These are phyloP conservation scores for Xenus cinereus DNA, from an alignment of 2,113 vertebrate species.

Conservation along the genomic window DNA sequence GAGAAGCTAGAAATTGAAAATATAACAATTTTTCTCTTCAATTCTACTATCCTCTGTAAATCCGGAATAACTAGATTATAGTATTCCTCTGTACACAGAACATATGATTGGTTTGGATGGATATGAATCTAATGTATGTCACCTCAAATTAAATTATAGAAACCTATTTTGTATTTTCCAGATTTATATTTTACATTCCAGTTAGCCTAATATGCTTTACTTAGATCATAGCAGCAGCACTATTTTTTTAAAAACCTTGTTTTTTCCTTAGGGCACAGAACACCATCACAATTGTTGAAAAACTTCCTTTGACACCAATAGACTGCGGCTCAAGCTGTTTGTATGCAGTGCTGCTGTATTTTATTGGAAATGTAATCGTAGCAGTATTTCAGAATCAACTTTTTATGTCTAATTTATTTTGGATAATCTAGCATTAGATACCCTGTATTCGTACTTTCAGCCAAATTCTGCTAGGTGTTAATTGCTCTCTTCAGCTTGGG, in stretches of 20 bases:
- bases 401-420: not conserved
- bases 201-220: not conserved
- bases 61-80: not conserved
- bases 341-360: not conserved
- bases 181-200: not conserved
- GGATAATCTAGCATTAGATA: not conserved
- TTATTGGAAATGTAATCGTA: not conserved
- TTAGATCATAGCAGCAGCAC: not conserved
- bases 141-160: not conserved
- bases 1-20: not conserved
- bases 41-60: not conserved
- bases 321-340: not conserved
- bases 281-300: not conserved
- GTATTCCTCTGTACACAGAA: not conserved
- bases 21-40: not conserved
- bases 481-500: not conserved
- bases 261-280: not conserved
- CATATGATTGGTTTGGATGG: not conserved
- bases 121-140: not conserved
- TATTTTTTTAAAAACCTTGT: not conserved
- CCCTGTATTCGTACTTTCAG: not conserved
- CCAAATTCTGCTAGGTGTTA: not conserved
- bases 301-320: not conserved
- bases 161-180: not conserved
- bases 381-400: not conserved